Base-by-base conservation (phyloP, 2,888 invertebrate species). In the Amphipyra tragopoginis region DNA sequence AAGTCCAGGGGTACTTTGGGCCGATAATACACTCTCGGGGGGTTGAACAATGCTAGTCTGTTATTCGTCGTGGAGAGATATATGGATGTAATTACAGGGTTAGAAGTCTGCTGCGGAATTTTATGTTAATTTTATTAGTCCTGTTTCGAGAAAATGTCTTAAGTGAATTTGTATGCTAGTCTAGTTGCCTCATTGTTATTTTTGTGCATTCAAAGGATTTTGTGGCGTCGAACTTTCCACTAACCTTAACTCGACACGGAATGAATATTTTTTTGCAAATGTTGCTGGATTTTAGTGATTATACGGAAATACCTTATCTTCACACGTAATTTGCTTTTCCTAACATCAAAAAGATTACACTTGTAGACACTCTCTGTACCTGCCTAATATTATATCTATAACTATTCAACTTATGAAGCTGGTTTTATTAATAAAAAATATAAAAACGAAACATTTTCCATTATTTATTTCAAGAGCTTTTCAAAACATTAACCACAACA, bases 81-180 rank as follows among this genome's bases (percentile, higher is more conserved):
- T 88, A 92, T 90, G 84, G 83, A 70, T 71, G 84, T 85, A 81
- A 88, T 89, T 89, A 89, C 82, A 78, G 81, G 82, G 82, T 84
- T 83, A 72, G 80, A 72, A 79, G 80, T 79, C 77, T 76, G 73
- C 72, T 70, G 61, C 55, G 66, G 69, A 69, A 67, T 77, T 79
- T 79, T 72, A 79, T 78, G 78, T 78, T 79, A 79, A 78, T 79
- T 78, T 79, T 72, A 77, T 78, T 74, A 70, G 61, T 58, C 57
- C 61, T 53, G 67, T 63, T 74, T 71, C 57, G 45, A 63, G 74
- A 62, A 52, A 79, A 62, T 73, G 47, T 75, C 68, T 75, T 65
- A 66, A 75, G 76, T 78, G 62, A 75, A 75, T 78, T 72, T 72
- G 60, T 63, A 64, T 66, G 55, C 61, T 45, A 75, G 63, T 55